These are phyloP conservation scores for Champsocephalus esox DNA, from an alignment of 2,797 vertebrate species.

Conservation along the genomic window DNA sequence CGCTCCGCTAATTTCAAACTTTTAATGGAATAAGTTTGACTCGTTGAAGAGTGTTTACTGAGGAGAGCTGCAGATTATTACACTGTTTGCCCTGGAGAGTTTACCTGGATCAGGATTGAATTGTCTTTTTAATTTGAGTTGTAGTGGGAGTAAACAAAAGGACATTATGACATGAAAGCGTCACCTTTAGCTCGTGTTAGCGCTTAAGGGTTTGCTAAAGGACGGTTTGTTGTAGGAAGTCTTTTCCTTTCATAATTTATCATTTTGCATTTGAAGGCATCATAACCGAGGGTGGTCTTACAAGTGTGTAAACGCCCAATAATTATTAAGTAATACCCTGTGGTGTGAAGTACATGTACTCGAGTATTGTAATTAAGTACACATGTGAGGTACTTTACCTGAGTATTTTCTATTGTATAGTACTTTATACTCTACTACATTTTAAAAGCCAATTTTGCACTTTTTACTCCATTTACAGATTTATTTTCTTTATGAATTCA, in stretches of 20 bases:
- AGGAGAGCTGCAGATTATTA: slow-evolving; percentile 6
- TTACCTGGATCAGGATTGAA: slow-evolving; percentile 19
- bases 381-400: too few species aligned
- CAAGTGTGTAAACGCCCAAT: too few species aligned
- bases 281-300: background rate
- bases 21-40: slow-evolving; percentile 59
- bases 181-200: slow-evolving; percentile 12
- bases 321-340: too few species aligned
- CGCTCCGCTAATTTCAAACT: slow-evolving; percentile 46
- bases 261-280: background rate
- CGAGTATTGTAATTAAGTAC: too few species aligned
- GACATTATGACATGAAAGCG: background rate
- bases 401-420: too few species aligned
- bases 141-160: slow-evolving; percentile 10
- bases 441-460: too few species aligned
- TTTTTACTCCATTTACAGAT: too few species aligned
- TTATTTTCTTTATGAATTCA: too few species aligned
- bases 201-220: background rate
- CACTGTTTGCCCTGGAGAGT: slow-evolving; percentile 26
- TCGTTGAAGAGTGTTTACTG: slow-evolving; percentile 43
- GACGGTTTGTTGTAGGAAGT: background rate
- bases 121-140: background rate
- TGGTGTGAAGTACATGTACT: too few species aligned
- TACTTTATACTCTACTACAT: too few species aligned
- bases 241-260: background rate